These are phyloP conservation scores for Mythimna loreyi DNA, from an alignment of 2,888 invertebrate species.

Conservation along the genomic window DNA sequence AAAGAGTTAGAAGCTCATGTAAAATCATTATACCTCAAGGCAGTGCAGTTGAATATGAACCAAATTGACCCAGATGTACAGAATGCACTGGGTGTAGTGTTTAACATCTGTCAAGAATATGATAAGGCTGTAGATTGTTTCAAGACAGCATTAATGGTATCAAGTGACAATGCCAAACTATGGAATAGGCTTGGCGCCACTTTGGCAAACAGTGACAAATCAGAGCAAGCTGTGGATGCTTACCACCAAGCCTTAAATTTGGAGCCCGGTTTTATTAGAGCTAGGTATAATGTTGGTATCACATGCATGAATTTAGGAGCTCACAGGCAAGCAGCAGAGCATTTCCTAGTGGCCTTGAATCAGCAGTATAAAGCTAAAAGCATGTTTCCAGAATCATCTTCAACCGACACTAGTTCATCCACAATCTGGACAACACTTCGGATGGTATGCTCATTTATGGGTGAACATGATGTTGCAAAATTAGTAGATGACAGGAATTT, in stretches of 20 bases:
- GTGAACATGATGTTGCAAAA: slow-evolving; percentile 92
- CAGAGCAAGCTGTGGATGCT: slow-evolving; percentile 99
- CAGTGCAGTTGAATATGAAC: slow-evolving; percentile 94
- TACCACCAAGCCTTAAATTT: slow-evolving; percentile 97
- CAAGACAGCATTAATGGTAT: slow-evolving; percentile 95
- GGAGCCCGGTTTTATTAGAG: slow-evolving; percentile 98
- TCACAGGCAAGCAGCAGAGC: slow-evolving; percentile 98
- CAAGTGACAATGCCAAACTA: slow-evolving; percentile 95
- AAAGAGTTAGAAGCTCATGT: slow-evolving; percentile 91
- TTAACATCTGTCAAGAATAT: slow-evolving; percentile 98
- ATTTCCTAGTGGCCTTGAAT: slow-evolving; percentile 97
- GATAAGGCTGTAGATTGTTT: slow-evolving; percentile 99
- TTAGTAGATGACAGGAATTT: slow-evolving; percentile 92
- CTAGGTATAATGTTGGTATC: slow-evolving; percentile 99
- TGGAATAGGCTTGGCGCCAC: slow-evolving; percentile 99
- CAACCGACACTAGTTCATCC: slow-evolving; percentile 93
- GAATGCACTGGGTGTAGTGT: slow-evolving; percentile 98
- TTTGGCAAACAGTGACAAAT: slow-evolving; percentile 97
- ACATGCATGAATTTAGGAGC: slow-evolving; percentile 99
- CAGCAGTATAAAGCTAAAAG: slow-evolving; percentile 94
- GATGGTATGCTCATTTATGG: slow-evolving; percentile 96
- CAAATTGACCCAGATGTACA: slow-evolving; percentile 97
- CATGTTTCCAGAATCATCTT: slow-evolving; percentile 77
- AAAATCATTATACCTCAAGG: slow-evolving; percentile 94
- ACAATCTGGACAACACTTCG: slow-evolving; percentile 98